These are phyloP conservation scores for Abrostola tripartita DNA, from an alignment of 2,888 invertebrate genomes.

Conservation along the genomic window DNA sequence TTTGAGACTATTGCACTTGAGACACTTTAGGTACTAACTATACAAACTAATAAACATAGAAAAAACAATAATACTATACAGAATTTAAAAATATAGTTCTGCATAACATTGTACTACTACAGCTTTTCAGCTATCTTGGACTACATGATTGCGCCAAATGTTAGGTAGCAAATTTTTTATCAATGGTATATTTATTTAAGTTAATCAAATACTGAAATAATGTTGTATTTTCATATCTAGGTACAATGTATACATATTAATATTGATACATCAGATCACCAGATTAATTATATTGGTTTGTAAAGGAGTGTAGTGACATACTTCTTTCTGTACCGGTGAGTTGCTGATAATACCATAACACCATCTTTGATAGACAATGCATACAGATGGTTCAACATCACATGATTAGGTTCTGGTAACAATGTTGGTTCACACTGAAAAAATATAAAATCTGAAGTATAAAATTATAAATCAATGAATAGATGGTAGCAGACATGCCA, in stretches of 20 bases:
- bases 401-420: constrained; percentile 99
- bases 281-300: constrained; percentile 94
- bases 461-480: too few species aligned
- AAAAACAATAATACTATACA: constrained; percentile 27
- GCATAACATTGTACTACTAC: constrained; percentile 11
- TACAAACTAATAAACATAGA: constrained; percentile 26
- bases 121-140: constrained; percentile 5
- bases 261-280: constrained; percentile 29
- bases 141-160: constrained; percentile 15
- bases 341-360: constrained; percentile 99
- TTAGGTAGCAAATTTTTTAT: not conserved
- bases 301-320: constrained; percentile 99
- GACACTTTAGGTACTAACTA: constrained; percentile 22
- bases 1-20: constrained; percentile 16
- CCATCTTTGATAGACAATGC: constrained; percentile 99
- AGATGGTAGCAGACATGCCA: too few species aligned
- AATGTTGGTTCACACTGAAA: constrained; percentile 99
- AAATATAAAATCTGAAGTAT: too few species aligned
- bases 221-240: constrained; percentile 36
- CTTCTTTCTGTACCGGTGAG: constrained; percentile 99
- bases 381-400: constrained; percentile 99
- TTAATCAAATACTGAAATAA: constrained; percentile 37
- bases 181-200: not conserved
- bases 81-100: not conserved
- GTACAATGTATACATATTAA: constrained; percentile 18